Base-by-base conservation (phyloP, 2,113 vertebrate genomes). In the Catharus minimus region DNA sequence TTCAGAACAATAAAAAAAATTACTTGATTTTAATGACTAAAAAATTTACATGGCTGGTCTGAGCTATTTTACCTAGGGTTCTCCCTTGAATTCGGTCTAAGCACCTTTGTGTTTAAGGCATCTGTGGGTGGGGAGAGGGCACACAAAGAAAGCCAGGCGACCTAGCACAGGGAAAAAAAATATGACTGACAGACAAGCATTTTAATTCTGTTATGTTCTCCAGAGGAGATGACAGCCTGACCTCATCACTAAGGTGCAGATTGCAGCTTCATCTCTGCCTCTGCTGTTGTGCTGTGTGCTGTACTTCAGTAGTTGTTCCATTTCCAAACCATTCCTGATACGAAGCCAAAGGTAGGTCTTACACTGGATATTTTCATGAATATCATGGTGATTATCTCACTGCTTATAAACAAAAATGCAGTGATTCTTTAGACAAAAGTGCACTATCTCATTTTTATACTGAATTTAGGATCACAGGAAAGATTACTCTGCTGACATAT, bases 41-140 rank as follows among this genome's bases (percentile, higher is more conserved):
- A 75, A 80, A 39, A 27, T 21, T 44, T 52, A 24, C 14, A 36
- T 86, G 20, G 4, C 3, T 73, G 22, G 4, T 32, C 24, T 49
- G 26, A 53, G 9, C 3, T 73, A 24, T 77, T 69, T 91, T 30
- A 65, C 6, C 21, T 43, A 39, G 4, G 4, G 2, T 33, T 10
- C 23, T 72, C 62, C 41, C 7, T 64, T 0, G 0, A 53, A 53
- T 52, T 66, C 21, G 24, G 23, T 15, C 19, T 52, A 27, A 75
- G 14, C 3, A 72, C 2, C 2, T 5, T 62, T 79, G 15, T 50
- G 4, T 43, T 66, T 53, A 61, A 57, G 13, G 9, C 13, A 20
- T 8, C 5, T 0, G 3, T 28, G 4, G 3, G 4, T 46, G 15
- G 20, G 14, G 10, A 38, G 17, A 57, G 9, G 8, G 14, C 17